Evolutionary conservation across 1,140 invertebrate species (phyloP), one percentile per base, ranked within the genome.

Genomic region (Brachionus koreanus): DNA sequence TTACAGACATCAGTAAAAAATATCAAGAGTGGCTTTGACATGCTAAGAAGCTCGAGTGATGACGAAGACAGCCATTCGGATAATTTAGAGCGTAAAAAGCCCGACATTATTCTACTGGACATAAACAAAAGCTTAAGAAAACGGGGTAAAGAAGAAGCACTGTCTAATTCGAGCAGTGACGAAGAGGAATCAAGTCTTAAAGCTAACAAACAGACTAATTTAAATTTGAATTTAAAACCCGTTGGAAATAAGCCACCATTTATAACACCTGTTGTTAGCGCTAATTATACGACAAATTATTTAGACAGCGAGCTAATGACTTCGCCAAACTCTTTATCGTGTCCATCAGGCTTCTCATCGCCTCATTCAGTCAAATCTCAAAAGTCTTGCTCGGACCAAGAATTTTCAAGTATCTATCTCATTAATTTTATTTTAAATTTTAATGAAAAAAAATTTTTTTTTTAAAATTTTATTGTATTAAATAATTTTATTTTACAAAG

Each of bases 21-120:
- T 13, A 19, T 79, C 6, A 79, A 79, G n/a, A 61, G 9, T 25
- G 61, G 49, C 16, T 37, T 79, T 6, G 49, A 79, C 33, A 35
- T 43, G 23, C 35, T 61, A 1, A 35, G 49, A 57, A 23, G 35
- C 13, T 61, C 49, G 3, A 79, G 76, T 61, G 76, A 79, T 43
- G 76, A 79, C 16, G 76, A 79, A 35, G 76, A 79, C 12, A 61
- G 39, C 19, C 76, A 79, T 25, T 42, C 39, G 33, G 49, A 79
- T 23, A 39, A 61, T 19, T 23, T 79, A 19, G 61, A 79, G 23
- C 19, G 76, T 12, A 79, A 79, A 79, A 61, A 61, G 57, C 19
- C 76, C 6, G 76, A 79, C 37, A 79, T 65, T 61, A 61, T 79
- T n/a, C 10, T 61, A 0, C n/a, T 79, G 29, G 69, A 61, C 19